Evolutionary conservation across 2,888 invertebrate genomes (phyloP).

Genomic region (Watsonalla binaria): DNA sequence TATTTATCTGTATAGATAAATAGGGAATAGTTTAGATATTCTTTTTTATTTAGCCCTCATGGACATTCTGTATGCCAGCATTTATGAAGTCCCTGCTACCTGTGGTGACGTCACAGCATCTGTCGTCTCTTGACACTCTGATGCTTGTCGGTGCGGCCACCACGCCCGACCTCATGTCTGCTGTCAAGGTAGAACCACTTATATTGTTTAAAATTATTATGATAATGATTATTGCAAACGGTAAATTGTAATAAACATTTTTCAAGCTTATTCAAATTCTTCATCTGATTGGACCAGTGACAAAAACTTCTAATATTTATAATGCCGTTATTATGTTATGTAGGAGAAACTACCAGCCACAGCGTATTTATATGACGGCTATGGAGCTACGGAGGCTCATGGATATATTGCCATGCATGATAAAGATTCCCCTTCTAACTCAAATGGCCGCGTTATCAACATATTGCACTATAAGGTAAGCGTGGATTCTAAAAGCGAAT

Average conservation of each 20-base stretch:
- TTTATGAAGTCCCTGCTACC: conserved; percentile 25
- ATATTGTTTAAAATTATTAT: too few species aligned
- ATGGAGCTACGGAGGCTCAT: conserved; percentile 43
- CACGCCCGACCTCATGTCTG: conserved; percentile 19
- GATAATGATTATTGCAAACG: too few species aligned
- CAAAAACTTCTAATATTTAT: too few species aligned
- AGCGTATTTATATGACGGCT: conserved; percentile 30
- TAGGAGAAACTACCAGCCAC: conserved; percentile 33
- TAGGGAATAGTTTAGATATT: too few species aligned
- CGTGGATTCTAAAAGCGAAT: neutral
- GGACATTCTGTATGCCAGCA: conserved; percentile 33
- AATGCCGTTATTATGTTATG: neutral
- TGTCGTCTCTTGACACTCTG: conserved; percentile 33
- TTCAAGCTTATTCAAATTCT: too few species aligned
- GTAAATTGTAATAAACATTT: too few species aligned
- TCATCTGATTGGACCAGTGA: too few species aligned
- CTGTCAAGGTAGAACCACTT: conserved; percentile 25
- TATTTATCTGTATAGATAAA: too few species aligned
- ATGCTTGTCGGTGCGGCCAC: conserved; percentile 32
- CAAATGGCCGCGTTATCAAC: conserved; percentile 36
- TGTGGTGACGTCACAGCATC: conserved; percentile 21
- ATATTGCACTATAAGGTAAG: conserved; percentile 35
- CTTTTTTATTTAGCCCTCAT: conserved; percentile 34
- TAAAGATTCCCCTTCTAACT: conserved; percentile 16
- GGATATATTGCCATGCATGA: conserved; percentile 32